These are phyloP conservation scores for Microcebus lehilahytsara DNA, from an alignment of 2,113 vertebrate species.

Conservation along the genomic window DNA sequence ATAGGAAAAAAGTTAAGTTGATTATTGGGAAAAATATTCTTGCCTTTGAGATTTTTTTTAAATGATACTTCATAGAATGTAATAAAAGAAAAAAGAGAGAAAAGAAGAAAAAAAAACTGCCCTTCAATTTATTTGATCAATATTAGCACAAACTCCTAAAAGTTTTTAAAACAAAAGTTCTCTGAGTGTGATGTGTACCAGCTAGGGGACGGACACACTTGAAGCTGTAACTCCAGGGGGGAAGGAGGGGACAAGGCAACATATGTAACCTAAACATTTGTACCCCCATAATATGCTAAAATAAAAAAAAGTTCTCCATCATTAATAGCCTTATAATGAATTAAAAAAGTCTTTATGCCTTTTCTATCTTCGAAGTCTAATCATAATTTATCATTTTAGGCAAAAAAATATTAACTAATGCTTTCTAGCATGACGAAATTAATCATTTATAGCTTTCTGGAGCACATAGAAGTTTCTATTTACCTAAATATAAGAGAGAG, in stretches of 20 bases:
- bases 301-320: neutral
- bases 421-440: neutral
- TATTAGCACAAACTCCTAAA: too few species aligned
- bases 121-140: too few species aligned
- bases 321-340: neutral
- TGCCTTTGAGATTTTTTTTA: neutral
- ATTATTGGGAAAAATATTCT: neutral
- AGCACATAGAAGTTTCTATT: neutral
- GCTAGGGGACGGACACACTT: too few species aligned
- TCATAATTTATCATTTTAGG: neutral
- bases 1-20: too few species aligned
- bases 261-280: too few species aligned
- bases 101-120: neutral
- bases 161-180: too few species aligned
- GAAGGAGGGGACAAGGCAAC: too few species aligned
- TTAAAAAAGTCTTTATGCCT: neutral
- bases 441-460: slow-evolving; percentile 21
- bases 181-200: too few species aligned
- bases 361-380: neutral
- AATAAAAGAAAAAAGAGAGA: neutral
- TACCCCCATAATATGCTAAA: too few species aligned
- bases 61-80: neutral
- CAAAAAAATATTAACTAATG: slow-evolving; percentile 16
- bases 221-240: too few species aligned
- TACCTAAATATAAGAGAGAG: neutral